phyloP scores from a whole-genome alignment of 2,797 vertebrate genomes.

The Enteromius anoplus region DNA sequence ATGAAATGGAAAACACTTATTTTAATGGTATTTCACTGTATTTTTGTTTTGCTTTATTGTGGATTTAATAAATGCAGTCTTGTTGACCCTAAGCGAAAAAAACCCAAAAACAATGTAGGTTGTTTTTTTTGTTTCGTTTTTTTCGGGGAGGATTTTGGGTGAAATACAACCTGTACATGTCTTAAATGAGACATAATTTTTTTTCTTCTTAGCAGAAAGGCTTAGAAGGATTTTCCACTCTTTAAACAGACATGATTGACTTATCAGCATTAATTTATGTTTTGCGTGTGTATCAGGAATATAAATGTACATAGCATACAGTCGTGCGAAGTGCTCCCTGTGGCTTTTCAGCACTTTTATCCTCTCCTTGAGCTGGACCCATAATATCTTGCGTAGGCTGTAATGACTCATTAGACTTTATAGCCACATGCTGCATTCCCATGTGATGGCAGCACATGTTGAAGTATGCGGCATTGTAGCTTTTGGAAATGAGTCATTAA shows the following conservation, averaged over 20 bases:
- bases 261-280: neutral
- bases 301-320: slow-evolving; percentile 16
- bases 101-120: neutral
- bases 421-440: slow-evolving; percentile 26
- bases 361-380: slow-evolving; percentile 9
- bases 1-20: neutral
- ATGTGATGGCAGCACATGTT: slow-evolving; percentile 30
- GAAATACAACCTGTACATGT: neutral
- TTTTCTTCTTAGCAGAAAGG: neutral
- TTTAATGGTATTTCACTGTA: neutral
- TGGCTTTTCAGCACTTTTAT: slow-evolving; percentile 22
- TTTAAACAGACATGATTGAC: neutral
- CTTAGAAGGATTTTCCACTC: neutral
- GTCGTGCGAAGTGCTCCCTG: slow-evolving; percentile 22
- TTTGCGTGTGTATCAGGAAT: neutral
- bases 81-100: neutral
- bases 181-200: neutral
- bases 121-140: too few relatives aligned
- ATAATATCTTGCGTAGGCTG: slow-evolving; percentile 20
- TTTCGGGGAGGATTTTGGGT: neutral
- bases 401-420: slow-evolving; percentile 55
- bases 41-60: neutral
- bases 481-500: slow-evolving; percentile 53
- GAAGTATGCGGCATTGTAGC: slow-evolving; percentile 35
- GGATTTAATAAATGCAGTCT: neutral